Base-by-base conservation (phyloP, 2,797 vertebrate species). In the Xiphophorus birchmanni region DNA sequence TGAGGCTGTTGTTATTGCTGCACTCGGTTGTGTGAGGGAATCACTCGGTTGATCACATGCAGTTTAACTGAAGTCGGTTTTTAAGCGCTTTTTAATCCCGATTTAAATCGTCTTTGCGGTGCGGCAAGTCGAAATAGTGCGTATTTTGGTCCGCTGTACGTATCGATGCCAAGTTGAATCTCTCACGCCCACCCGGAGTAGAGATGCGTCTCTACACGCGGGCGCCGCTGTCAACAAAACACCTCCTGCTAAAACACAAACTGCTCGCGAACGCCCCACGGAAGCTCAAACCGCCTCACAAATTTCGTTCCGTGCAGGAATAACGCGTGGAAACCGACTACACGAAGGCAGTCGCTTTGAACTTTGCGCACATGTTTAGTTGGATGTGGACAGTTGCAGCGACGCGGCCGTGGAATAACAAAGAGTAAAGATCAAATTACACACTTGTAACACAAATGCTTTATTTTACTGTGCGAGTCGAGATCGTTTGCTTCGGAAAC, bases 111-210 rank as follows among this genome's bases (percentile, higher is more conserved):
- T 1, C 8, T 1, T 0, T 1, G 74, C 17, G 26, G 67, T 1
- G 67, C 23, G 58, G 10, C 8, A 74, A 58, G 42, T 7, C 12
- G 2, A 8, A 6, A 67, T 3, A 2, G 32, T 40, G 81, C 73
- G 82, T 26, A 17, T 79, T 80, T 65, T 74, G 83, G 85, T 18
- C 48, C 74, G 32, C 72, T 52, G 2, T 81, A 87, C 87, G 47
- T 5, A 26, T 90, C 79, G 80, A 65, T 77, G 75, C 78, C 82
- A 90, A 94, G 88, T 94, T 95, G 82, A 23, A 35, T 44, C 67
- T 93, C 91, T 95, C 95, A 95, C 95, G 94, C 95, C 94, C 95
- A 95, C 95, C 93, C 89, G 82, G 81, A 88, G 42, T 47, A 35
- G 82, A 86, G 92, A 87, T 86, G 92, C 86, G 90, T 73, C 87